Evolutionary conservation across 1,140 invertebrate genomes (phyloP).

Genomic region (Sycobia sp.): DNA sequence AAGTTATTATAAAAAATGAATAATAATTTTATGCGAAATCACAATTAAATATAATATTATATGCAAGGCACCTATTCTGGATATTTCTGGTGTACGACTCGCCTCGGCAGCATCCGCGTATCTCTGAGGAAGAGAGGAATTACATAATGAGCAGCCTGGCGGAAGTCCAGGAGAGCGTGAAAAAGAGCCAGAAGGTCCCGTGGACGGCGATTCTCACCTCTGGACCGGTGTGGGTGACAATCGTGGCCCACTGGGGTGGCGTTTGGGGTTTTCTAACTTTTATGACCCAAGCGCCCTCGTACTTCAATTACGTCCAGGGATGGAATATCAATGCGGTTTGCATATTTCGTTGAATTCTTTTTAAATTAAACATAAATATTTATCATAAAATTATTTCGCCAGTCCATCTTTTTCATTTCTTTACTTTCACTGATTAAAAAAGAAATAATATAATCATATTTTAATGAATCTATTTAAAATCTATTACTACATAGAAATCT

Average conservation of each 20-base stretch:
- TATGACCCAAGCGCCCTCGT: conserved; percentile 83
- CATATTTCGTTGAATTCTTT: too few species aligned
- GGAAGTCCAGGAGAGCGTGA: conserved; percentile 45
- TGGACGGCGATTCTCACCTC: conserved; percentile 78
- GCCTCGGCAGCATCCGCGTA: conserved; percentile 77
- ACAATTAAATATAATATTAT: neutral
- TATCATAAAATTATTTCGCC: neutral
- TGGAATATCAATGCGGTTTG: conserved; percentile 79
- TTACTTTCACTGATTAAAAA: too few species aligned
- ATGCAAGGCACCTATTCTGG: conserved; percentile 63
- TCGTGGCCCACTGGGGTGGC: conserved; percentile 77
- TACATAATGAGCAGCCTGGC: conserved; percentile 68
- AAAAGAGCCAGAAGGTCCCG: conserved; percentile 62
- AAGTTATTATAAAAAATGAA: too few species aligned
- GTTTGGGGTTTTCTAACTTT: conserved; percentile 87
- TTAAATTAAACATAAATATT: too few species aligned
- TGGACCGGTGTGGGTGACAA: conserved; percentile 77
- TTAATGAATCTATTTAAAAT: too few species aligned
- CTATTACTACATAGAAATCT: too few species aligned
- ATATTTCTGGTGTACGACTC: conserved; percentile 68
- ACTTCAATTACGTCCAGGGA: conserved; percentile 82
- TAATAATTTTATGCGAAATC: too few species aligned
- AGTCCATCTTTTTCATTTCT: too few species aligned
- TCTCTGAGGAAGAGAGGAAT: conserved; percentile 69
- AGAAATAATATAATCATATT: too few species aligned